Base-by-base conservation (phyloP, 2,797 vertebrate genomes). In the Tokudaia tokunoshimensis region DNA sequence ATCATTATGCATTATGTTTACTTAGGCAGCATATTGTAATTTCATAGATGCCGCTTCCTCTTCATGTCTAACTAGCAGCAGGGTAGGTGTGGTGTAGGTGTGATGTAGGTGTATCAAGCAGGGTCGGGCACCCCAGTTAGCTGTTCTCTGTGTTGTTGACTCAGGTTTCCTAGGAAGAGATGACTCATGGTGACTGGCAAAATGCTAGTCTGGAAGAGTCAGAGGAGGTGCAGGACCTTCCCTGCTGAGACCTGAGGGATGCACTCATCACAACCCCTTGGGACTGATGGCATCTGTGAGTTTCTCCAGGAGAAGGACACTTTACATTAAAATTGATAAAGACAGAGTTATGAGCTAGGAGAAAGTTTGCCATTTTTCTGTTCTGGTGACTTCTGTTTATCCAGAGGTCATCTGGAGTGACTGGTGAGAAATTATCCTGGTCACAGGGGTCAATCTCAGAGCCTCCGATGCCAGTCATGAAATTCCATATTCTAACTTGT, bases 381-480 rank as follows among this genome's bases (percentile, higher is more conserved):
- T 52, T 50, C 14, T 26, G 44, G 41, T 34, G 19, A 59, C 50
- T 74, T 92, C 22, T 29, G 89, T 50, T 0, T 0, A 24, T 3
- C 20, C 65, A 26, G 52, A 63, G 52, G 70, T 44, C 55, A 47
- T 12, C 6, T 72, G 37, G 22, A 50, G 11, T 84, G 37, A n/a
- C 3, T 59, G 4, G 9, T 20, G 1, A 0, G 20, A 24, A 24
- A 1, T 34, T 20, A 41, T 19, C 1, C 20, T 67, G 31, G 14
- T 26, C 0, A 10, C 12, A n/a, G 22, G 37, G 1, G 67, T 55
- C 22, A 41, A 52, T 8, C 14, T 65, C 5, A 34, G 24, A 44
- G 26, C 55, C 72, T 50, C 44, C 8, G 2, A 52, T 37, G 78
- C 9, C 22, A 57, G 24, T 34, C 0, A 0, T 0, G 26, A 44